Conservation (phyloP, 2,113 vertebrate genomes). For the Mus pahari region DNA sequence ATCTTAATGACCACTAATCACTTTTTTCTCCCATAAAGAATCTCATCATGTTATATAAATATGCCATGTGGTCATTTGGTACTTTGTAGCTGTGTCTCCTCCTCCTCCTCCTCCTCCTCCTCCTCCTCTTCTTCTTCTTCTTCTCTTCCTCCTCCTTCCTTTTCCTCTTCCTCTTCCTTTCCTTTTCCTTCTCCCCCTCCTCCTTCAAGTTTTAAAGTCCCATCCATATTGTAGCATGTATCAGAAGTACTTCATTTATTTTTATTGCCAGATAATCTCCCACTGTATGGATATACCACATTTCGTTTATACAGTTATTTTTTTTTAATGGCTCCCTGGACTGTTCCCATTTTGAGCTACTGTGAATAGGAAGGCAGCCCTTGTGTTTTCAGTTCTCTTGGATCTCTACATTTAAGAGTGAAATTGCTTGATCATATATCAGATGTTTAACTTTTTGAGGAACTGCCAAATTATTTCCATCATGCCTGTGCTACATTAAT, state of each 20-base stretch:
- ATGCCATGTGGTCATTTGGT: not conserved
- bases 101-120: no score
- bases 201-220: not conserved
- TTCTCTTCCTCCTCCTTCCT: no score
- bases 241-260: not conserved
- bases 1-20: not conserved
- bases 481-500: not conserved
- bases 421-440: not conserved
- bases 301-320: not conserved
- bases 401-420: not conserved
- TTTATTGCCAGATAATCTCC: constrained; percentile 40
- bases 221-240: not conserved
- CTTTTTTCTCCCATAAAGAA: not conserved
- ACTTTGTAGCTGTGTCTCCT: not conserved
- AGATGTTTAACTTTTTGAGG: not conserved
- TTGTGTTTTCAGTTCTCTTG: not conserved
- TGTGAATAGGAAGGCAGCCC: not conserved
- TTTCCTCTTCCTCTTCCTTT: not conserved
- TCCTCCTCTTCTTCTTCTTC: no score
- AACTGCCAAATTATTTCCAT: constrained; percentile 11
- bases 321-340: not conserved
- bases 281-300: not conserved
- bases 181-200: no score
- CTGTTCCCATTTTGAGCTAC: not conserved
- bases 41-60: not conserved